These are phyloP conservation scores for Leptobrachium ailaonicum DNA, from an alignment of 2,113 vertebrate genomes.

Conservation along the genomic window DNA sequence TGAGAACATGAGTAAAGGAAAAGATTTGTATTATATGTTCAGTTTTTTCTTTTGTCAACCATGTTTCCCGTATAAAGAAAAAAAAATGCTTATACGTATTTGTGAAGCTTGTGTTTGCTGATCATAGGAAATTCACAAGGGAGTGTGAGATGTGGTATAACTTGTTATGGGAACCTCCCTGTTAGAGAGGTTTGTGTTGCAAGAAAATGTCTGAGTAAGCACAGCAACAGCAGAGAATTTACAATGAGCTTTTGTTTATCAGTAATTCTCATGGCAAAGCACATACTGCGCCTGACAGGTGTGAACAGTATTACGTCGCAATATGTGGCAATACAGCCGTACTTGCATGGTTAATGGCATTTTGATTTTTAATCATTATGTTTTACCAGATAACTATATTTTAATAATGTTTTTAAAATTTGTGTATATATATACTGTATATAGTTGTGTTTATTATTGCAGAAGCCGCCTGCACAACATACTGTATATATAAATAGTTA, in stretches of 20 bases:
- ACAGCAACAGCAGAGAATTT: not conserved
- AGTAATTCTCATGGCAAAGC: not conserved
- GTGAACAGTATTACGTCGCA: no score
- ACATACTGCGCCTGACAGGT: not conserved
- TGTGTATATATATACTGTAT: not conserved
- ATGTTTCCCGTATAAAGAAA: not conserved
- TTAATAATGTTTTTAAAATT: not conserved
- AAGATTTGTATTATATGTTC: no score
- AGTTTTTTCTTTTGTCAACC: no score
- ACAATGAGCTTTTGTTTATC: constrained; percentile 27
- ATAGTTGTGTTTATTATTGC: no score
- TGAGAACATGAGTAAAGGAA: no score
- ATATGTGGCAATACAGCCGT: no score
- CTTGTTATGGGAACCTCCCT: constrained; percentile 30
- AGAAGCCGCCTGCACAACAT: no score
- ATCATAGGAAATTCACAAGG: not conserved
- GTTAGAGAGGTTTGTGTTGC: not conserved
- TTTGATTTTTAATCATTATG: no score
- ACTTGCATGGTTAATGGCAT: no score
- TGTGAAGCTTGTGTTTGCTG: not conserved
- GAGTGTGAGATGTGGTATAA: constrained; percentile 1
- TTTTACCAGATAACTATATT: no score
- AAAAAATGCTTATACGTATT: not conserved
- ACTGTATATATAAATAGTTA: no score
- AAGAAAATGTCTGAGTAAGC: not conserved